phyloP scores from a whole-genome alignment of 1,140 invertebrate species.

The Drosophila aff. region DNA sequence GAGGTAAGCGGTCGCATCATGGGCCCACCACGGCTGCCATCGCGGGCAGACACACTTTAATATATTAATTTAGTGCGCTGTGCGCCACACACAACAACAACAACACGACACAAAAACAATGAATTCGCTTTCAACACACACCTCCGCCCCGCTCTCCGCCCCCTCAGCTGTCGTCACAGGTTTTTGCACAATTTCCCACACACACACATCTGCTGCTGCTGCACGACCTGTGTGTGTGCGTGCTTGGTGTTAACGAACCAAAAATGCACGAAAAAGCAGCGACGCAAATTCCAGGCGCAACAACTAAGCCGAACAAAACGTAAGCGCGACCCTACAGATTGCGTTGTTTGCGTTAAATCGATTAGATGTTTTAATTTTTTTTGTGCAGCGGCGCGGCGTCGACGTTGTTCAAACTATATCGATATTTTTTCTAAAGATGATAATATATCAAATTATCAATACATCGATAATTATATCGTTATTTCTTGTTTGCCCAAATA shows the following conservation, averaged over 20 bases:
- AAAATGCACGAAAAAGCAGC: conserved; percentile 38
- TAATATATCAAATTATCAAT: no score
- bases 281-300: conserved; percentile 12
- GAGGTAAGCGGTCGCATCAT: conserved; percentile 53
- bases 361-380: conserved; percentile 3
- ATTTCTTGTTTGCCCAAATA: no score
- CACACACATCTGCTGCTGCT: conserved; percentile 25
- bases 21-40: conserved; percentile 21
- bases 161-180: conserved; percentile 66
- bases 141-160: conserved; percentile 6
- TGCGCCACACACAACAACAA: conserved; percentile 14
- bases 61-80: conserved; percentile 70
- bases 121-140: conserved; percentile 60
- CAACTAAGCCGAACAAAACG: not conserved
- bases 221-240: conserved; percentile 24
- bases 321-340: not conserved
- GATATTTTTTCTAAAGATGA: not conserved
- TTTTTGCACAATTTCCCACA: conserved; percentile 76
- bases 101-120: conserved; percentile 43
- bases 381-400: conserved; percentile 2
- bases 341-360: conserved; percentile 9
- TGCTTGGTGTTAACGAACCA: conserved; percentile 32
- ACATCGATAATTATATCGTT: no score
- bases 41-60: conserved; percentile 51
- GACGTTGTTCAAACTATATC: not conserved